Evolutionary conservation across 2,888 invertebrate genomes (phyloP), one percentile per base, ranked within the genome.

Genomic region (Horisme vitalbata): DNA sequence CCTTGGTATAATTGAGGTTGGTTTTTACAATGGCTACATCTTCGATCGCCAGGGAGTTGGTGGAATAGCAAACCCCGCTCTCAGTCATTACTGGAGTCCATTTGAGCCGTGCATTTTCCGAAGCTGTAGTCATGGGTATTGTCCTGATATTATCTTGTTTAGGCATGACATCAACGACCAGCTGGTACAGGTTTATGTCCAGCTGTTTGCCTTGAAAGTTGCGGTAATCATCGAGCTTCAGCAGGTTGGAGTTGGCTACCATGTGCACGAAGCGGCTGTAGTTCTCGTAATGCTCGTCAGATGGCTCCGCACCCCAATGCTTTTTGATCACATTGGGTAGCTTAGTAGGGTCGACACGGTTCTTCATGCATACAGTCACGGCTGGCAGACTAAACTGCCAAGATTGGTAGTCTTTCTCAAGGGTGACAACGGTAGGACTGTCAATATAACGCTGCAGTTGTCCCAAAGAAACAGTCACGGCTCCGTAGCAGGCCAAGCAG

Each of bases 51-150:
- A 91, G 71, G 0, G 93, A 92, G 63, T 94, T 94, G 18, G 92
- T 91, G 2, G 90, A 86, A 65, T 92, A 92, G 58, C 94, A 95
- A 0, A 90, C 80, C 0, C 94, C 94, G 4, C 90, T 75, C 61
- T 95, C 94, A 0, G 94, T 93, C 83, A 94, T 91, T 0, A 93
- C 86, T 0, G 90, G 76, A 0, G 71, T 71, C 91, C 91, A 92
- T 0, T 61, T 68, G 1, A 69, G 56, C 0, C 39, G 36, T 2
- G 55, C 65, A 1, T 66, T 72, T 13, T 89, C 86, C 1, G 89
- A 90, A 37, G 91, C 90, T 1, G 86, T 82, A 2, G 87, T 70
- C 49, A 86, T 90, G 0, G 91, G 90, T 1, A 86, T 82, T 3
- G 87, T 70, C 49, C 86, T 90, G 0, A 90, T 76, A 0, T 79